These are phyloP conservation scores for Dufourea novaeangliae DNA, from an alignment of 1,140 invertebrate species.

Conservation along the genomic window DNA sequence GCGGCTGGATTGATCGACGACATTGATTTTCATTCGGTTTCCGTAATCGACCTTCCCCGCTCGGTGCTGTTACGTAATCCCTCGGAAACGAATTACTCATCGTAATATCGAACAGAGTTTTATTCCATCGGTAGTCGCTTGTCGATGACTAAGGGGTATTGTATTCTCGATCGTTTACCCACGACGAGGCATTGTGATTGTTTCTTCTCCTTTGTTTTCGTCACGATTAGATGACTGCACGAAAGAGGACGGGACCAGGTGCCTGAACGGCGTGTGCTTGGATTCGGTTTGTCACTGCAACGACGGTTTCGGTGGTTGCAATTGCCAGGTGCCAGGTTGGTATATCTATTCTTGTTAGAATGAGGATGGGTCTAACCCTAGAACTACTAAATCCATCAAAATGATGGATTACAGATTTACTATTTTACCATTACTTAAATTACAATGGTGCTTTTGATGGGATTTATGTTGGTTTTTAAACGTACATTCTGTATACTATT, in stretches of 20 bases:
- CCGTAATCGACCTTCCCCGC: background rate
- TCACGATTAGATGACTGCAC: slow-evolving; percentile 92
- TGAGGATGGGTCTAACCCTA: too few relatives aligned
- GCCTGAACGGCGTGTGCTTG: slow-evolving; percentile 95
- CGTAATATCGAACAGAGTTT: slow-evolving; percentile 15
- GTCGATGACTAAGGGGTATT: slow-evolving; percentile 33
- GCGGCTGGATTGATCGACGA: slow-evolving; percentile 25
- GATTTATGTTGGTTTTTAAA: too few relatives aligned
- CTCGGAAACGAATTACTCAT: slow-evolving; percentile 31
- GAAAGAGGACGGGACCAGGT: slow-evolving; percentile 91
- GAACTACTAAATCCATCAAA: too few relatives aligned
- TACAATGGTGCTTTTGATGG: too few relatives aligned
- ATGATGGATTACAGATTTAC: too few relatives aligned
- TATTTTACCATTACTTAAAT: too few relatives aligned
- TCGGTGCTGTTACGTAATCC: slow-evolving; percentile 16
- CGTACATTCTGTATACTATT: too few relatives aligned
- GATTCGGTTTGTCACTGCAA: slow-evolving; percentile 97
- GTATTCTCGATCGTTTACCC: background rate
- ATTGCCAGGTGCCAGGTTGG: slow-evolving; percentile 95
- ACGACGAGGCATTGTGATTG: slow-evolving; percentile 7
- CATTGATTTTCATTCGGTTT: slow-evolving; percentile 46
- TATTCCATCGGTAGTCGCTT: background rate
- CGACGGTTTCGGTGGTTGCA: slow-evolving; percentile 96
- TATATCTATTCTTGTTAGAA: too few relatives aligned
- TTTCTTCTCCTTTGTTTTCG: slow-evolving; percentile 1